Evolutionary conservation across 2,888 invertebrate genomes (phyloP).

Genomic region (Hyalella azteca): DNA sequence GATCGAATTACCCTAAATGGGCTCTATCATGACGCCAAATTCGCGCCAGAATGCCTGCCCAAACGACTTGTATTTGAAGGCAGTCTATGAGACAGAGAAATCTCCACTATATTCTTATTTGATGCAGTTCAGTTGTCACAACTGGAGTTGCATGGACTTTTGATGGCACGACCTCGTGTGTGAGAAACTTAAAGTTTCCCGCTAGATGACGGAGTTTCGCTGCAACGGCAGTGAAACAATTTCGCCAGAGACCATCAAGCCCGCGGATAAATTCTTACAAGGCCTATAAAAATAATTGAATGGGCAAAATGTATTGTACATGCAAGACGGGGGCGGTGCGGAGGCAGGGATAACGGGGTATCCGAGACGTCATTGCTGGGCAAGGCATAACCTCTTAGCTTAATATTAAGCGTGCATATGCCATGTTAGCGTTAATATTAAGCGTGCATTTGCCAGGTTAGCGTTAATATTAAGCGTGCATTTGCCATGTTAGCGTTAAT

Average conservation of each 20-base stretch:
- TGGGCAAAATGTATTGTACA: slow-evolving; percentile 31
- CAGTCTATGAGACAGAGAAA: not conserved
- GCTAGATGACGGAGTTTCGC: not conserved
- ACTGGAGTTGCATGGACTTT: slow-evolving; percentile 1
- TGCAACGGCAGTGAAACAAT: slow-evolving; percentile 15
- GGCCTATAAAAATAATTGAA: slow-evolving; percentile 36
- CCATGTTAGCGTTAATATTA: too few species aligned
- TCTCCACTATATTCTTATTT: slow-evolving; percentile 8
- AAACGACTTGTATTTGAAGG: slow-evolving; percentile 2
- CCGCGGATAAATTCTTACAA: slow-evolving; percentile 27
- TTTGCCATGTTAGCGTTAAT: too few species aligned
- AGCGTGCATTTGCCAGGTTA: too few species aligned
- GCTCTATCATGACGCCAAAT: not conserved
- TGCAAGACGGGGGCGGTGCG: slow-evolving; percentile 6
- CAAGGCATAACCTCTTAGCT: not conserved
- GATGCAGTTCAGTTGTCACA: slow-evolving; percentile 3
- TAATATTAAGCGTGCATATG: too few species aligned
- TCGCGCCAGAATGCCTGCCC: not conserved
- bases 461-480: too few species aligned
- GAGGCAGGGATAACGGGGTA: not conserved
- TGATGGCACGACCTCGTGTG: not conserved
- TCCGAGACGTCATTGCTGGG: slow-evolving; percentile 2
- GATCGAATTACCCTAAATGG: slow-evolving; percentile 6
- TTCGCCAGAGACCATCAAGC: slow-evolving; percentile 11
- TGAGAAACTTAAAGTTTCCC: slow-evolving; percentile 4